Evolutionary conservation across 2,113 vertebrate species (phyloP).

Genomic region (Elaphurus davidianus): DNA sequence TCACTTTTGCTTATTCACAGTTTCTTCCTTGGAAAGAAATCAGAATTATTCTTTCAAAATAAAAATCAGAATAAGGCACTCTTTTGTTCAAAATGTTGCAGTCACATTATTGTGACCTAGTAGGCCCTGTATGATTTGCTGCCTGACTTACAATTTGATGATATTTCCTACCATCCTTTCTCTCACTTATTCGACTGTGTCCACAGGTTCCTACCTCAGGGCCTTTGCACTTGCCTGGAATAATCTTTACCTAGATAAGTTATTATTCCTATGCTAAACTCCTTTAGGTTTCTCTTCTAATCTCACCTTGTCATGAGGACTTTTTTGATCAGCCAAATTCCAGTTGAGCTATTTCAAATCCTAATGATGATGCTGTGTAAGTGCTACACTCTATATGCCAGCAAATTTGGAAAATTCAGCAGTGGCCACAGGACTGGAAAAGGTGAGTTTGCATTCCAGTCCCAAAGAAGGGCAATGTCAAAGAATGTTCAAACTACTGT

Average conservation of each 20-base stretch:
- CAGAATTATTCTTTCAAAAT: neutral
- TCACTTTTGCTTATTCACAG: neutral
- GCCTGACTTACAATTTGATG: neutral
- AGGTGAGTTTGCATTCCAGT: neutral
- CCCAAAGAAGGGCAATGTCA: neutral
- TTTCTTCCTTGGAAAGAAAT: neutral
- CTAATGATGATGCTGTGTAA: neutral
- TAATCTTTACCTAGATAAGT: neutral
- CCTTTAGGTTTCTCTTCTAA: neutral
- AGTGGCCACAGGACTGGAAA: neutral
- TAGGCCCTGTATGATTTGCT: neutral
- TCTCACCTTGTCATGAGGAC: neutral
- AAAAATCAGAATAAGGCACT: neutral
- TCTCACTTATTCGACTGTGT: neutral
- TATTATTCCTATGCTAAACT: neutral
- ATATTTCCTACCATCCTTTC: neutral
- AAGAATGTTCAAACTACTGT: neutral
- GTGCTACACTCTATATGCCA: neutral
- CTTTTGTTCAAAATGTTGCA: neutral
- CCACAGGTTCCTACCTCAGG: neutral
- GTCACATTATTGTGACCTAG: neutral
- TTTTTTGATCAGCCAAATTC: neutral
- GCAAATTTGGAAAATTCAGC: neutral
- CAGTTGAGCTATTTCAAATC: neutral
- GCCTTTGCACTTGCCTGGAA: neutral